These are phyloP conservation scores for Cygnus atratus DNA, from an alignment of 2,113 vertebrate species.

Conservation along the genomic window DNA sequence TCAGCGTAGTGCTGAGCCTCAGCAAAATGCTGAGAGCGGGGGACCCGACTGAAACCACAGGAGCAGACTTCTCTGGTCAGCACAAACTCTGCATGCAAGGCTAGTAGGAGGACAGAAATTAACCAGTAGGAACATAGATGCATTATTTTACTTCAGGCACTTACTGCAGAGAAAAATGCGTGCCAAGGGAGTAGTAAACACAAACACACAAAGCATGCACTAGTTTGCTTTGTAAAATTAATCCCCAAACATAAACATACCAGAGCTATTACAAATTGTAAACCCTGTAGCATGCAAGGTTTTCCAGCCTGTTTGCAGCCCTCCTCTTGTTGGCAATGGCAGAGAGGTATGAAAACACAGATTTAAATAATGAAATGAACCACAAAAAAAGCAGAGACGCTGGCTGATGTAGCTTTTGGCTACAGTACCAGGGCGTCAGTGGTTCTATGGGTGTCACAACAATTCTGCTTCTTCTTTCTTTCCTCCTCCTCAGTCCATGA, in stretches of 20 bases:
- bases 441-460: rapidly evolving
- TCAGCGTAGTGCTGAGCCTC: not conserved
- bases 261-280: slow-evolving; percentile 32
- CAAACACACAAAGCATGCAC: not conserved
- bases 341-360: not conserved
- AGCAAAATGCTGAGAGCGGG: slow-evolving; percentile 10
- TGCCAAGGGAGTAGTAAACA: slow-evolving; percentile 1
- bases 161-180: not conserved
- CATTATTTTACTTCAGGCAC: not conserved
- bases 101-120: not conserved
- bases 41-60: not conserved
- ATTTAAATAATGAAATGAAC: not conserved
- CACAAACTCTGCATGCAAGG: not conserved
- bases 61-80: not conserved
- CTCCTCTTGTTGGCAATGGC: not conserved
- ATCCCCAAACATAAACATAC: slow-evolving; percentile 27
- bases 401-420: not conserved
- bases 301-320: not conserved
- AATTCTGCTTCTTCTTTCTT: not conserved
- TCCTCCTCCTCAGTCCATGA: not conserved
- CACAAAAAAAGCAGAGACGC: not conserved
- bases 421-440: not conserved
- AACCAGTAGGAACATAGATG: not conserved
- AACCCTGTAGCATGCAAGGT: not conserved
- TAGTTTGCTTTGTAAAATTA: slow-evolving; percentile 34